A percentile compares a stretch with the other conserved stretches of the same genome.
phyloP scores from a whole-genome alignment of 2,113 vertebrate species.

The Synchiropus splendidus region DNA sequence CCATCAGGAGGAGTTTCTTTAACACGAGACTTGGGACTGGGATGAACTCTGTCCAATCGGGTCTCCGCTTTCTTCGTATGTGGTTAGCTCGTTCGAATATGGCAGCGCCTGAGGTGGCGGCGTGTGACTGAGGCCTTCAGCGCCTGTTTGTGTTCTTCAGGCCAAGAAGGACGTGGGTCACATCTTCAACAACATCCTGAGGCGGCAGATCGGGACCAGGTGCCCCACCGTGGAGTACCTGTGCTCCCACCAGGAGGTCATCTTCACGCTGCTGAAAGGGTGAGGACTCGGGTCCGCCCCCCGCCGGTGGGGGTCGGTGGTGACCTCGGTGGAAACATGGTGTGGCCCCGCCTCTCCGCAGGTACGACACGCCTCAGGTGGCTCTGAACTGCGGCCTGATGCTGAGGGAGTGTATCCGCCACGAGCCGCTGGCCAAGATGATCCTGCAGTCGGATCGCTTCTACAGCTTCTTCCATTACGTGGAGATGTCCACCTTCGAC shows the following conservation, averaged over 20 bases:
- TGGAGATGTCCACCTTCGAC: conserved; percentile 96
- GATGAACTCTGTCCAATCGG: no score
- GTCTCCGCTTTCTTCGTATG: no score
- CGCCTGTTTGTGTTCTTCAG: conserved; percentile 68
- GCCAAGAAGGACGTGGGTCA: conserved; percentile 96
- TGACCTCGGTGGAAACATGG: no score
- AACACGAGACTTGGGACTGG: no score
- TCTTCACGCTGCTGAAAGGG: conserved; percentile 92
- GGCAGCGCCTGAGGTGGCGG: no score
- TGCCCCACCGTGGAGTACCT: conserved; percentile 93
- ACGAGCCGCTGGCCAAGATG: conserved; percentile 90
- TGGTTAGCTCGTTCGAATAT: no score
- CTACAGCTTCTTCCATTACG: conserved; percentile 87
- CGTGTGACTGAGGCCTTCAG: no score
- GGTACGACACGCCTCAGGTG: conserved; percentile 88
- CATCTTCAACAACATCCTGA: conserved; percentile 97
- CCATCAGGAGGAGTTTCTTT: no score
- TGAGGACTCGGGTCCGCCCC: conserved; percentile 51
- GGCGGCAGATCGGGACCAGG: conserved; percentile 88
- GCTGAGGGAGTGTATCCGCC: conserved; percentile 91
- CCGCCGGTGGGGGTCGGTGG: no score
- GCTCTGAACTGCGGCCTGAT: conserved; percentile 95
- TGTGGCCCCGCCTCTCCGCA: no score
- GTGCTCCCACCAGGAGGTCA: conserved; percentile 87
- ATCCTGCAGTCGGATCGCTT: conserved; percentile 85